A percentile compares a stretch with the other conserved stretches of the same genome.
Evolutionary conservation across 53 echinoderm and acorn worm genomes (phyloP).

Genomic region (Mesocentrotus franciscanus): DNA sequence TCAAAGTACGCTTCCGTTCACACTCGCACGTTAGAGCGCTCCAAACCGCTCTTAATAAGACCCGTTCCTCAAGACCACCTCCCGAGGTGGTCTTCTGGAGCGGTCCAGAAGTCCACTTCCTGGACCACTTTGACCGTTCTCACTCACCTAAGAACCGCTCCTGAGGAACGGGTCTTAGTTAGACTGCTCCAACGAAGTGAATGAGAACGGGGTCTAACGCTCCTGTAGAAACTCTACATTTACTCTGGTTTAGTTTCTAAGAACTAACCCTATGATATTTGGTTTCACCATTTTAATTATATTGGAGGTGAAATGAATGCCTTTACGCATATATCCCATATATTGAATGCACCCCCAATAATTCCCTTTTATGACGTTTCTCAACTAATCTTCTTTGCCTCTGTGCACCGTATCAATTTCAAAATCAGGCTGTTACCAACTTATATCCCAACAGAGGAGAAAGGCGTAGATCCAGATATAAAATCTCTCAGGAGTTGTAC

Average conservation of each 20-base stretch:
- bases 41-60: too few relatives aligned
- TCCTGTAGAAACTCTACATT: neutral
- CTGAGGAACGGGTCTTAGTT: too few relatives aligned
- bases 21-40: too few relatives aligned
- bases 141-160: too few relatives aligned
- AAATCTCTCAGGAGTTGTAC: constrained; percentile 19
- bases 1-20: too few relatives aligned
- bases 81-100: too few relatives aligned
- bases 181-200: too few relatives aligned
- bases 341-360: constrained; percentile 22
- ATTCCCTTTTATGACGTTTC: constrained; percentile 11
- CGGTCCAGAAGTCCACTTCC: too few relatives aligned
- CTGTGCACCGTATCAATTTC: constrained; percentile 47
- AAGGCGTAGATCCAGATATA: constrained; percentile 11
- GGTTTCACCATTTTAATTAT: constrained; percentile 52
- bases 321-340: constrained; percentile 41
- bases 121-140: too few relatives aligned
- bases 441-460: neutral
- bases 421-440: constrained; percentile 51
- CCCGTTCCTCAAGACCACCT: too few relatives aligned
- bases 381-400: constrained; percentile 48
- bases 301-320: constrained; percentile 25
- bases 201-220: too few relatives aligned
- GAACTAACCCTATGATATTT: constrained; percentile 34
- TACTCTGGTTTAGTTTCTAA: constrained; percentile 6